phyloP scores from a whole-genome alignment of 2,113 vertebrate species.

The Ascaphus truei region DNA sequence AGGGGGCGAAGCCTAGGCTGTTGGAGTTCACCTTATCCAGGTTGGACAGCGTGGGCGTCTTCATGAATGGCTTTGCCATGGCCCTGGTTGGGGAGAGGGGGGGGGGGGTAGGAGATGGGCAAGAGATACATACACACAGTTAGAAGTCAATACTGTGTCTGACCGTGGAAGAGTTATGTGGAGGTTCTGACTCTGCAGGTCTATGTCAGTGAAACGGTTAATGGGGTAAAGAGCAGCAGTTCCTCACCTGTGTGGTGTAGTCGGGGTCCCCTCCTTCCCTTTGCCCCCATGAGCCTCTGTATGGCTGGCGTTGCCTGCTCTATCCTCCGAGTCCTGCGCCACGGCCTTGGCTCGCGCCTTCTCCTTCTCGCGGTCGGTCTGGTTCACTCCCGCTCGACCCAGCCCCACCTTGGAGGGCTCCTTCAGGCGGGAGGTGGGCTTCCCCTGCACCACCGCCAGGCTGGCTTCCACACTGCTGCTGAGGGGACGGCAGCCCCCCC shows the following conservation, averaged over 20 bases:
- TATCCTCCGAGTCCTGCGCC: slow-evolving; percentile 76
- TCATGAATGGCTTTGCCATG: slow-evolving; percentile 75
- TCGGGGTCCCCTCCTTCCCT: slow-evolving; percentile 7
- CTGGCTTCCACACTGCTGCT: slow-evolving; percentile 84
- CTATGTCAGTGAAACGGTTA: too few species aligned
- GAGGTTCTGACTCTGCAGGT: too few species aligned
- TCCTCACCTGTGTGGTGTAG: slow-evolving; percentile 15
- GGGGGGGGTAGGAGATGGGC: too few species aligned
- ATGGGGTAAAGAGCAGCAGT: too few species aligned
- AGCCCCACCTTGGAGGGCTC: slow-evolving; percentile 70
- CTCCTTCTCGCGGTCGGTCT: slow-evolving; percentile 91
- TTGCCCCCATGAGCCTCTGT: neutral
- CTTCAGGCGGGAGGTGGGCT: slow-evolving; percentile 70
- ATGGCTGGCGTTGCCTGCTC: neutral
- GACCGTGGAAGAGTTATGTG: too few species aligned
- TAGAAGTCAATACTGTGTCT: too few species aligned
- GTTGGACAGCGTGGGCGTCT: slow-evolving; percentile 81
- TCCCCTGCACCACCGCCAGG: slow-evolving; percentile 66
- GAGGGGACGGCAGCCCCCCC: slow-evolving; percentile 65
- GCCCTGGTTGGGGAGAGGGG: slow-evolving; percentile 70
- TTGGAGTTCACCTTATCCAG: slow-evolving; percentile 88
- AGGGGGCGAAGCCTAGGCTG: slow-evolving; percentile 76
- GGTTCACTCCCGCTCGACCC: slow-evolving; percentile 68
- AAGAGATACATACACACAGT: too few species aligned
- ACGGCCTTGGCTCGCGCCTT: slow-evolving; percentile 90